Conservation (phyloP, 1,140 invertebrate species). For the Drosophila repleta region DNA sequence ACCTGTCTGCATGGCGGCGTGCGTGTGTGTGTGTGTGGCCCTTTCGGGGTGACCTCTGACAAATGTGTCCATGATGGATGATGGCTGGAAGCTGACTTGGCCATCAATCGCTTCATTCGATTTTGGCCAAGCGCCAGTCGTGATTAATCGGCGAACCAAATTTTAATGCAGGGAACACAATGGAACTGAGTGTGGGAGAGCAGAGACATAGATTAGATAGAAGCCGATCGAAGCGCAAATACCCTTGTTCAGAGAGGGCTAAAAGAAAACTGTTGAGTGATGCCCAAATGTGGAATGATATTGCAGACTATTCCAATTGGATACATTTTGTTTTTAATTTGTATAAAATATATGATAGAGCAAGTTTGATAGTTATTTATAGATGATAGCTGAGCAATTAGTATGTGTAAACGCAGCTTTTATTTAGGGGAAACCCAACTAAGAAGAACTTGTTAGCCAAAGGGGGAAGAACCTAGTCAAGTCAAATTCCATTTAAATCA, state of each 20-base stretch:
- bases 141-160: conserved; percentile 62
- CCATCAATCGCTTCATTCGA: conserved; percentile 12
- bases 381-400: too few relatives aligned
- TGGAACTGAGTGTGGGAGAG: conserved; percentile 32
- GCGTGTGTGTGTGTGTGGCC: conserved; percentile 59
- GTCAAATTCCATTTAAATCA: background rate
- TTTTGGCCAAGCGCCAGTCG: conserved; percentile 62
- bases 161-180: conserved; percentile 18
- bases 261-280: too few relatives aligned
- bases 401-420: background rate
- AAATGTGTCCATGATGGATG: conserved; percentile 72
- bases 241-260: background rate
- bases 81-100: conserved; percentile 36
- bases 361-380: too few relatives aligned
- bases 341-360: too few relatives aligned
- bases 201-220: background rate
- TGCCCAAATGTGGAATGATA: too few relatives aligned
- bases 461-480: background rate
- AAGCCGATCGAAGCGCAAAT: background rate
- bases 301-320: too few relatives aligned
- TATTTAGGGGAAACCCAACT: conserved; percentile 1
- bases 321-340: too few relatives aligned
- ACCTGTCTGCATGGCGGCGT: background rate
- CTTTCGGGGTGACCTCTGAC: conserved; percentile 69
- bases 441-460: background rate